phyloP scores from a whole-genome alignment of 2,888 invertebrate genomes.

The Phalera bucephala region DNA sequence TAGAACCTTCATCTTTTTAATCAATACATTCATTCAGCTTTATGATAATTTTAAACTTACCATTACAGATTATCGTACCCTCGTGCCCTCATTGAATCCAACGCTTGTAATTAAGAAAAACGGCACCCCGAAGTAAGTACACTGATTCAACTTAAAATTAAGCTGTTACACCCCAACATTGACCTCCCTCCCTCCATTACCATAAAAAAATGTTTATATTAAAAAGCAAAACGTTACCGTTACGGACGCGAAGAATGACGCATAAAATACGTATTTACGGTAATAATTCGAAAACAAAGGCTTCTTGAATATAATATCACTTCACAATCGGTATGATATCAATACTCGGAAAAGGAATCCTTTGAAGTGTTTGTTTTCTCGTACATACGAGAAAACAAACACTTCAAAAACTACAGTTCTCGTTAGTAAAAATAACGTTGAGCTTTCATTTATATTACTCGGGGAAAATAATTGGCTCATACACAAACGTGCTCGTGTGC shows the following conservation, averaged over 20 bases:
- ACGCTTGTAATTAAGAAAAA: slow-evolving; percentile 60
- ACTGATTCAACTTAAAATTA: slow-evolving; percentile 69
- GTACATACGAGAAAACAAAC: too few relatives aligned
- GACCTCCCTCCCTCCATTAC: slow-evolving; percentile 47
- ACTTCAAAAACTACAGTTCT: too few relatives aligned
- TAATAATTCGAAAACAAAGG: slow-evolving; percentile 10
- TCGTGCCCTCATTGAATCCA: too few relatives aligned
- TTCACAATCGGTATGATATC: slow-evolving; percentile 9
- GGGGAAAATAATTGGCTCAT: too few relatives aligned
- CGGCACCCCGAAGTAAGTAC: slow-evolving; percentile 44
- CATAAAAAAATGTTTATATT: slow-evolving; percentile 63
- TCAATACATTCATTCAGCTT: too few relatives aligned
- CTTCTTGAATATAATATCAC: slow-evolving; percentile 7
- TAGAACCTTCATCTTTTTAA: too few relatives aligned
- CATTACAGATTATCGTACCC: slow-evolving; percentile 63
- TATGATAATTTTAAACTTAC: too few relatives aligned
- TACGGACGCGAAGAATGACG: slow-evolving; percentile 30
- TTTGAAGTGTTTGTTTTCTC: too few relatives aligned
- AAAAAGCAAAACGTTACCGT: slow-evolving; percentile 48
- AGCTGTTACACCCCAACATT: slow-evolving; percentile 64
- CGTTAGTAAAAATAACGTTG: too few relatives aligned
- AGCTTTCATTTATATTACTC: too few relatives aligned
- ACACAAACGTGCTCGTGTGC: too few relatives aligned
- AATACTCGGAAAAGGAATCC: too few relatives aligned
- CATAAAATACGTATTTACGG: slow-evolving; percentile 21